Base-by-base conservation (phyloP, 2,797 vertebrate genomes). In the Myoxocephalus aenaeus region DNA sequence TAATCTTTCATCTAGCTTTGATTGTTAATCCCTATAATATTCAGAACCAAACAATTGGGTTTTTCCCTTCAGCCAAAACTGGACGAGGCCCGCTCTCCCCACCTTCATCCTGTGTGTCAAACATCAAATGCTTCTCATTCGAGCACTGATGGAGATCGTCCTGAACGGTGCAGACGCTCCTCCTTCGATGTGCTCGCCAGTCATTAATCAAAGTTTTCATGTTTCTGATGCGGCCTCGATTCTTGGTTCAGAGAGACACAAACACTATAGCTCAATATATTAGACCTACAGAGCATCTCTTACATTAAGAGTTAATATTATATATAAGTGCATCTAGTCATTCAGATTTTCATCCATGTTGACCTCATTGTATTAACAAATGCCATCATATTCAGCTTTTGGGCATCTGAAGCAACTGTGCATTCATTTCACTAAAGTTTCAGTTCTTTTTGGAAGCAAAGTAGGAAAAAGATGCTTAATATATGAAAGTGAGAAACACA, bases 91-190 rank as follows among this genome's bases (percentile, higher is more conserved):
- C 27, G 63, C 77, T 81, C 81, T 75, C 65, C 66, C 70, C 48
- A 29, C 69, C 57, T 44, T 58, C 65, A 14, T 36, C 78, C 68
- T 51, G 40, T 29, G 82, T 75, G 86, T 85, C 79, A 80, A 80
- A 88, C 87, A 85, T 90, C 85, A 90, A 89, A 90, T 85, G 62
- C 71, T 58, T 68, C 75, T 85, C 62, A 77, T 79, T 54, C 36
- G 56, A 82, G 83, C 58, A 38, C 73, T 14, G 68, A 65, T 76
- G 17, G 32, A 53, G 78, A 74, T 15, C 3, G 75, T 72, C 48
- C 79, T 75, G 64, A 77, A 63, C 38, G 8, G 2, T n/a, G 65
- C 68, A 57, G 57, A 65, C 7, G 18, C 27, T 38, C 36, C 48
- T 14, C 62, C 75, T 85, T 85, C 88, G 75, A 90, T 79, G 83